Evolutionary conservation across 2,113 vertebrate species (phyloP).

Genomic region (Hydropotes inermis): DNA sequence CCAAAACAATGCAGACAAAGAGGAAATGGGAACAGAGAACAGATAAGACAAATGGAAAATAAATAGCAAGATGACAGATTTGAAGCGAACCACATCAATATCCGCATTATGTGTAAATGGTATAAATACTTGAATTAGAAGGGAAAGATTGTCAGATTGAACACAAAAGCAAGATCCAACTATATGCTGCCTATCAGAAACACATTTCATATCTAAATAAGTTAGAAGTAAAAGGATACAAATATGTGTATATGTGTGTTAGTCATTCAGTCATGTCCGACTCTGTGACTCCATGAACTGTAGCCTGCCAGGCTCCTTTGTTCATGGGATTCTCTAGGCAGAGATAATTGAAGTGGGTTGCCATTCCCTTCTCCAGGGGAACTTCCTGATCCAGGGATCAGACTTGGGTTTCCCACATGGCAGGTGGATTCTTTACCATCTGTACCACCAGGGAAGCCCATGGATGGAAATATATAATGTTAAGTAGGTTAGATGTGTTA

Average conservation of each 20-base stretch:
- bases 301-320: not conserved
- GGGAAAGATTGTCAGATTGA: not conserved
- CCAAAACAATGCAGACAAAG: not conserved
- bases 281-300: not conserved
- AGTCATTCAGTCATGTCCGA: not conserved
- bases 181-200: not conserved
- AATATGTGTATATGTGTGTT: not conserved
- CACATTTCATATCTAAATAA: not conserved
- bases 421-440: not conserved
- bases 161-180: not conserved
- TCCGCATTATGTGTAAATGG: not conserved
- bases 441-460: not conserved
- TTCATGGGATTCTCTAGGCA: not conserved
- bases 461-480: not conserved
- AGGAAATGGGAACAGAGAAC: not conserved
- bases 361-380: not conserved
- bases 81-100: slow-evolving; percentile 6
- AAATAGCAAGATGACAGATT: not conserved
- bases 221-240: not conserved
- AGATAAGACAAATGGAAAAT: not conserved
- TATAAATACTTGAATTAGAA: slow-evolving; percentile 5
- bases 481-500: not conserved
- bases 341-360: not conserved
- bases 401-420: not conserved
- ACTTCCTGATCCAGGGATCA: not conserved